Evolutionary conservation across 2,113 vertebrate species (phyloP).

Genomic region (Holacanthus passer): DNA sequence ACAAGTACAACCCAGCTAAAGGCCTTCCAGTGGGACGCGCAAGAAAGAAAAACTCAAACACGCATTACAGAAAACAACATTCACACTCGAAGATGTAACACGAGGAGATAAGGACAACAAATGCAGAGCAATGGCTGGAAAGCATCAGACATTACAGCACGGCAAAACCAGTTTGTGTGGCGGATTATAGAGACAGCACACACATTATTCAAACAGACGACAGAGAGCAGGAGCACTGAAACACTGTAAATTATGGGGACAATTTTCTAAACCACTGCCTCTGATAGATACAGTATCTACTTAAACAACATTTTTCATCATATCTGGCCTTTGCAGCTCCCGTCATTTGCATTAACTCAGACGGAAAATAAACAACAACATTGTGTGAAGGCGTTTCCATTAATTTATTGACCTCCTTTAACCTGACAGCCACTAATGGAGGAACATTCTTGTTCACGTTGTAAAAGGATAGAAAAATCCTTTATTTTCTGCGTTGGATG

Average conservation of each 20-base stretch:
- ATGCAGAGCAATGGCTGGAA: conserved; percentile 10
- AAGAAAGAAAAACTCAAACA: background rate
- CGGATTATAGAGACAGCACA: background rate
- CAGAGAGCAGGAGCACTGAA: background rate
- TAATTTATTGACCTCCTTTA: conserved; percentile 49
- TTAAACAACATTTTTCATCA: conserved; percentile 8
- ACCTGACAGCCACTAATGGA: conserved; percentile 55
- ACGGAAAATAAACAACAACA: conserved; percentile 51
- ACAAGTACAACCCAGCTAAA: background rate
- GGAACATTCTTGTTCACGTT: background rate
- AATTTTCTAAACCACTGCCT: conserved; percentile 9
- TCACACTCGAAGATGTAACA: background rate
- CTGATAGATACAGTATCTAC: background rate
- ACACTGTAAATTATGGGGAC: background rate
- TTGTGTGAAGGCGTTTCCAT: conserved; percentile 55
- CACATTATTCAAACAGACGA: conserved; percentile 14
- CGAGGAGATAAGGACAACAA: background rate
- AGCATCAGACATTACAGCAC: background rate
- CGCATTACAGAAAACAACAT: background rate
- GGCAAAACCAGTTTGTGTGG: background rate
- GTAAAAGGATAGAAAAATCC: conserved; percentile 10
- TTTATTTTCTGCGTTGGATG: background rate
- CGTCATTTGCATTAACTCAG: conserved; percentile 32
- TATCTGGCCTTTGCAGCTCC: conserved; percentile 46
- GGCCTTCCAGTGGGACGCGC: background rate